phyloP scores from a whole-genome alignment of 64 coral and sea anemone genomes.

The Montipora efflorescens region DNA sequence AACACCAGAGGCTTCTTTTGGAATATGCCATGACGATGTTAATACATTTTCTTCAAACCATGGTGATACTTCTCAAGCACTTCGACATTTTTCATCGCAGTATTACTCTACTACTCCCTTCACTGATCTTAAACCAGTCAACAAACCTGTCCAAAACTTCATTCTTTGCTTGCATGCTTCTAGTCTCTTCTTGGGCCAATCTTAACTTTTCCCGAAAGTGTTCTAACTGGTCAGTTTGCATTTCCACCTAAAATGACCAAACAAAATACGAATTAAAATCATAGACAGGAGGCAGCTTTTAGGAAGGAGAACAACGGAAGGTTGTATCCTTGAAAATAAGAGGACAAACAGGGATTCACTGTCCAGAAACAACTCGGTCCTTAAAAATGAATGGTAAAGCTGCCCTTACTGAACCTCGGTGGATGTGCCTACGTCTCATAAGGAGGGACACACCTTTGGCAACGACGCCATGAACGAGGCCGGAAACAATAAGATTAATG shows the following conservation, averaged over 20 bases:
- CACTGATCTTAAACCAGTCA: neutral
- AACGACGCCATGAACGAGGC: too few relatives aligned
- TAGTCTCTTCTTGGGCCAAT: slow-evolving; percentile 73
- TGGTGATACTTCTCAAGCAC: too few relatives aligned
- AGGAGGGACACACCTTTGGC: too few relatives aligned
- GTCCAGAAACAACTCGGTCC: neutral
- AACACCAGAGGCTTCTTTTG: too few relatives aligned
- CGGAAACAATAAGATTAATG: too few relatives aligned
- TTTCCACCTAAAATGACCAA: slow-evolving; percentile 68
- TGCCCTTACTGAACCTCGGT: too few relatives aligned
- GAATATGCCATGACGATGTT: too few relatives aligned
- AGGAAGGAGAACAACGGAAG: neutral
- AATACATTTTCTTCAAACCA: too few relatives aligned
- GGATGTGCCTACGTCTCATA: too few relatives aligned
- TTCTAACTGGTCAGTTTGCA: slow-evolving; percentile 94
- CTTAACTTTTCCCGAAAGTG: slow-evolving; percentile 85
- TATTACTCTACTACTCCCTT: too few relatives aligned
- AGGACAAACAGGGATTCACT: neutral
- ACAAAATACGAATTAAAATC: neutral
- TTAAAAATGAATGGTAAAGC: neutral
- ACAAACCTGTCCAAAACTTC: slow-evolving; percentile 86
- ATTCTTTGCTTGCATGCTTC: slow-evolving; percentile 68
- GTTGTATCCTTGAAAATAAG: neutral
- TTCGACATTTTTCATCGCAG: too few relatives aligned
- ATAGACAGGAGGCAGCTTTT: neutral